Conservation (phyloP, 1,140 invertebrate species). For the Drosophila eugracilis region DNA sequence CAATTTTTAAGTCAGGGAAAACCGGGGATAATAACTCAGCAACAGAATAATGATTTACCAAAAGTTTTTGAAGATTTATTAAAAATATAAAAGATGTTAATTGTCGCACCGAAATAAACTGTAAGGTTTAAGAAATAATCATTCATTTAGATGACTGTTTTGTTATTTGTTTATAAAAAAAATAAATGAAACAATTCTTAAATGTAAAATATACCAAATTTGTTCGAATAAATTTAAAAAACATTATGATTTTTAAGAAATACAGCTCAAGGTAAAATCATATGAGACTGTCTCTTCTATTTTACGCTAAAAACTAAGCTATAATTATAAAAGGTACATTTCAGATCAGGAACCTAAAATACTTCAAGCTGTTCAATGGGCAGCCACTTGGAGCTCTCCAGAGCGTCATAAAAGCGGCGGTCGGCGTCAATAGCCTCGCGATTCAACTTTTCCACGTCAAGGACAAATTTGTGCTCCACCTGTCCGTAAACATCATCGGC, state of each 20-base stretch:
- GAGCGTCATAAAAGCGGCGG: conserved; percentile 91
- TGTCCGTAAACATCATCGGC: conserved; percentile 72
- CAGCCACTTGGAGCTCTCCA: conserved; percentile 92
- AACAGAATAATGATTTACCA: too few relatives aligned
- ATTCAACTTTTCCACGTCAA: conserved; percentile 91
- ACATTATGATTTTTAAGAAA: too few relatives aligned
- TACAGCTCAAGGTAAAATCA: neutral
- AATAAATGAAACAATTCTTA: neutral
- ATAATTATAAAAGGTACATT: conserved; percentile 1
- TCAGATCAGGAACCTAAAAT: conserved; percentile 40
- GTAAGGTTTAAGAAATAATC: too few relatives aligned
- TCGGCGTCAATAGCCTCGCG: conserved; percentile 90
- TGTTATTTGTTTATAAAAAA: too few relatives aligned
- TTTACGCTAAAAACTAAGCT: conserved; percentile 1
- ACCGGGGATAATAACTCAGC: too few relatives aligned
- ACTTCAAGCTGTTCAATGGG: conserved; percentile 88
- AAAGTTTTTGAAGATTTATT: too few relatives aligned
- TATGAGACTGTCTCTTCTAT: conserved; percentile 2
- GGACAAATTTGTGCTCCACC: conserved; percentile 89
- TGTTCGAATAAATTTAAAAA: neutral
- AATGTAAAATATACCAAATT: neutral
- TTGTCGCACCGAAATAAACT: too few relatives aligned
- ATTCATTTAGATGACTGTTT: too few relatives aligned
- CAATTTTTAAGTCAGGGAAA: too few relatives aligned
- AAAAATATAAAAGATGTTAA: too few relatives aligned